phyloP scores from a whole-genome alignment of 2,888 invertebrate species.

The Lepidochitona cinerea region DNA sequence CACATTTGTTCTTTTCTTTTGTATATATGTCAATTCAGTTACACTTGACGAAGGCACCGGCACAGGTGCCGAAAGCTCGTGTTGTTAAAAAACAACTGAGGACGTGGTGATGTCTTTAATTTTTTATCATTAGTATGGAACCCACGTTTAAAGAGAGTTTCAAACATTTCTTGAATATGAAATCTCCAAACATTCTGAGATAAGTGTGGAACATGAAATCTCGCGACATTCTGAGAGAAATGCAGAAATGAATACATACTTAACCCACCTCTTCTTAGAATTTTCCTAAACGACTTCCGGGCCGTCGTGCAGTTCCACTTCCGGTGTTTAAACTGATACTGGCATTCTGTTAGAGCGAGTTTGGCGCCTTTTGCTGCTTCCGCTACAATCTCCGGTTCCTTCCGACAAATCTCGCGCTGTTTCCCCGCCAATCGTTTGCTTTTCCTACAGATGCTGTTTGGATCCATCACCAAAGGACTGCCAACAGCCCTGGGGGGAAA shows the following conservation, averaged over 20 bases:
- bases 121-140: no score
- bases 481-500: slow-evolving; percentile 68
- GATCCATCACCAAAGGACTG: slow-evolving; percentile 91
- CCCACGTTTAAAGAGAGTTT: no score
- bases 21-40: no score
- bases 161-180: no score
- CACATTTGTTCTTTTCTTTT: no score
- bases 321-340: slow-evolving; percentile 84
- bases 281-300: slow-evolving; percentile 85
- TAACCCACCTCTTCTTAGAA: slow-evolving; percentile 84
- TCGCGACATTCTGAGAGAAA: no score
- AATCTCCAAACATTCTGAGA: no score
- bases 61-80: no score
- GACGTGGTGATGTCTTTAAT: no score
- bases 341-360: slow-evolving; percentile 82
- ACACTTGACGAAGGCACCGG: no score
- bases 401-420: slow-evolving; percentile 78
- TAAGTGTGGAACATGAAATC: no score
- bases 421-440: slow-evolving; percentile 83
- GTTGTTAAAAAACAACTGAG: no score
- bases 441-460: slow-evolving; percentile 89
- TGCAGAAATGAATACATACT: not conserved
- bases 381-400: slow-evolving; percentile 84
- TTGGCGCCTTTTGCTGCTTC: slow-evolving; percentile 86
- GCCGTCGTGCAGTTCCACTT: slow-evolving; percentile 91